phyloP scores from a whole-genome alignment of 2,113 vertebrate species.

The Phylloscopus trochilus region DNA sequence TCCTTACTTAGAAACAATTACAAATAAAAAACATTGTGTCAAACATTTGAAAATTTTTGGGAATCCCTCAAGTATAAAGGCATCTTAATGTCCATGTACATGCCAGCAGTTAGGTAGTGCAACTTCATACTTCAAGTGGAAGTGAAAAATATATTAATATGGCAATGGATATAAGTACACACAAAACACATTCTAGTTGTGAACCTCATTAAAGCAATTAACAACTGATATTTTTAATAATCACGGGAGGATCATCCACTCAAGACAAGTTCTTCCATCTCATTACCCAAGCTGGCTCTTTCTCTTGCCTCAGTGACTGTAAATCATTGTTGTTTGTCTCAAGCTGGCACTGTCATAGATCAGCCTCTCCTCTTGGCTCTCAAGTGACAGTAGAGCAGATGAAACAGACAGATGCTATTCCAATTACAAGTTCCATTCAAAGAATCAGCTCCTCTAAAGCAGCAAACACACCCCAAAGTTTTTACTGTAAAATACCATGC shows the following conservation, averaged over 20 bases:
- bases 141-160: neutral
- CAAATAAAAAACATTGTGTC: neutral
- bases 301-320: neutral
- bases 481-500: neutral
- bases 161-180: neutral
- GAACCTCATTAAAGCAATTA: slow-evolving; percentile 32
- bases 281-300: neutral
- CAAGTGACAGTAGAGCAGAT: neutral
- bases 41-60: neutral
- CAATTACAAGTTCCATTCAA: neutral
- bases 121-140: neutral
- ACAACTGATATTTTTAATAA: slow-evolving; percentile 7
- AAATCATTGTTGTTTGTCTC: neutral
- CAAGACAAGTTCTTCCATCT: slow-evolving; percentile 5
- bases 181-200: neutral
- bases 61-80: neutral
- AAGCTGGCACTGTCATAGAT: neutral
- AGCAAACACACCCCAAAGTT: accelerated
- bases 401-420: slow-evolving; percentile 6
- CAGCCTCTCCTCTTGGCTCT: neutral
- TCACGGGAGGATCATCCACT: neutral
- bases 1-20: neutral
- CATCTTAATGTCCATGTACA: neutral
- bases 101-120: neutral
- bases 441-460: neutral